These are phyloP conservation scores for Alexandromys fortis DNA, from an alignment of 2,113 vertebrate genomes.

Conservation along the genomic window DNA sequence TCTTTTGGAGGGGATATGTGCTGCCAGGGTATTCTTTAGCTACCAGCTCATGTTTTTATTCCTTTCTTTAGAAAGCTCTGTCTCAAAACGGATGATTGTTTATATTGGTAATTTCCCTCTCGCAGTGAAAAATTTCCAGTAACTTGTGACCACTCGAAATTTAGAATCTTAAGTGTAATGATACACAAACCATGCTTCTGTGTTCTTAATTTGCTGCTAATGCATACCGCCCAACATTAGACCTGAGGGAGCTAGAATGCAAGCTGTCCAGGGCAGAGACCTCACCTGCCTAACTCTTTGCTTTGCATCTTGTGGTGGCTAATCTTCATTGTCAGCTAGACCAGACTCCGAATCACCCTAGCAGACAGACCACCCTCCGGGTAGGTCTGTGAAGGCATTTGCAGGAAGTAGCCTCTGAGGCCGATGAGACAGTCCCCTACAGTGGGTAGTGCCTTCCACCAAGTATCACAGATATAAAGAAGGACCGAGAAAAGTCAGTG, in stretches of 20 bases:
- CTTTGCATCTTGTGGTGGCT: neutral
- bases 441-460: neutral
- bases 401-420: neutral
- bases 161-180: constrained; percentile 5
- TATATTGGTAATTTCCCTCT: neutral
- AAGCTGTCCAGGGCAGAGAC: neutral
- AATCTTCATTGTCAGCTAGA: neutral
- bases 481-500: neutral
- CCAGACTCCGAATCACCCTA: neutral
- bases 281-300: neutral
- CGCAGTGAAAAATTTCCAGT: neutral
- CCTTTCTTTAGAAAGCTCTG: neutral
- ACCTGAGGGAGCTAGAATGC: neutral
- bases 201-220: constrained; percentile 10
- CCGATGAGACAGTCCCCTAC: neutral
- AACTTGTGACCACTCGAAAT: neutral
- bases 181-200: neutral
- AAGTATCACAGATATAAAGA: neutral
- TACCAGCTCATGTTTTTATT: neutral
- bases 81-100: neutral
- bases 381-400: neutral
- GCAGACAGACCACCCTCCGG: neutral
- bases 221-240: neutral
- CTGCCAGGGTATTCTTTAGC: neutral
- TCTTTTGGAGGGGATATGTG: neutral